phyloP scores from a whole-genome alignment of 2,113 vertebrate genomes.

The Shinisaurus crocodilurus region DNA sequence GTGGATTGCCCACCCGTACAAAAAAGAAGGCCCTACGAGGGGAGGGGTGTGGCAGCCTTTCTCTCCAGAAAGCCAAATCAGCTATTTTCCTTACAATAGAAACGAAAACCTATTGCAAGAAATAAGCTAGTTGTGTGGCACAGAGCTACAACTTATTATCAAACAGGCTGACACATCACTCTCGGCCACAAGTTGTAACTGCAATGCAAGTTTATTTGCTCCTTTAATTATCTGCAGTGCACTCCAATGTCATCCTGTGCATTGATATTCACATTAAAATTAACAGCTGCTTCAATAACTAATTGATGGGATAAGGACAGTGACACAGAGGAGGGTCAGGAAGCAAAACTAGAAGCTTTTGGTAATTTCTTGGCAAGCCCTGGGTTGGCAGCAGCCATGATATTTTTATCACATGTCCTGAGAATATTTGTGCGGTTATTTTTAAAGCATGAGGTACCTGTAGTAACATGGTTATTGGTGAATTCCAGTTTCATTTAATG shows the following conservation, averaged over 20 bases:
- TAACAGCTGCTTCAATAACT: conserved; percentile 4
- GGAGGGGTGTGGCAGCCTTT: neutral
- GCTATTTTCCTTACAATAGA: neutral
- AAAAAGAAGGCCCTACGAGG: no score
- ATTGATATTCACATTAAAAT: neutral
- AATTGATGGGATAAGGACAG: neutral
- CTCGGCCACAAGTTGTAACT: neutral
- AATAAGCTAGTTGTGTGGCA: neutral
- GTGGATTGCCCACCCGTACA: no score
- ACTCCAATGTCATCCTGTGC: neutral
- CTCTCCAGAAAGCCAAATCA: neutral
- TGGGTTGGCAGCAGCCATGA: neutral
- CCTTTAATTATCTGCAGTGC: neutral
- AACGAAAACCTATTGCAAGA: neutral
- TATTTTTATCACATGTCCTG: neutral
- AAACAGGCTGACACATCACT: neutral
- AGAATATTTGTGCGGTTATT: neutral
- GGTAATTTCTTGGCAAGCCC: neutral
- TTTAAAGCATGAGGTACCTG: no score
- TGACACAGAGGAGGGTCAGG: conserved; percentile 12
- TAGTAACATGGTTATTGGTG: neutral
- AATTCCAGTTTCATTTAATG: neutral
- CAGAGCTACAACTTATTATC: neutral
- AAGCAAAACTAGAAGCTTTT: neutral
- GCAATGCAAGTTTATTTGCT: neutral